phyloP scores from a whole-genome alignment of 2,888 invertebrate species.

The Merodon equestris region DNA sequence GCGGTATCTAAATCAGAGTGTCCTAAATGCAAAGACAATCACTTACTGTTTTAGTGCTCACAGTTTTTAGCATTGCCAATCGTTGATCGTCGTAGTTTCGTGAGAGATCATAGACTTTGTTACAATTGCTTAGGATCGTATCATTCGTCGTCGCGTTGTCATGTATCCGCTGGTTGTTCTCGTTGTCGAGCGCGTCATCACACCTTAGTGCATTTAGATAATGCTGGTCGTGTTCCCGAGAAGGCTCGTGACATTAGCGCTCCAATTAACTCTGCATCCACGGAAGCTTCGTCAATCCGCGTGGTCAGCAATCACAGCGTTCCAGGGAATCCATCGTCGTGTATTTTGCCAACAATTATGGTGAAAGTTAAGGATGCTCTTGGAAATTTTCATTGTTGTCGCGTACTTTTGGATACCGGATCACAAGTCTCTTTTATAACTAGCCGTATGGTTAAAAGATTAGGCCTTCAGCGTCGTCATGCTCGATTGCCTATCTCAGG shows the following conservation, averaged over 20 bases:
- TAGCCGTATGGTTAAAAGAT: constrained; percentile 7
- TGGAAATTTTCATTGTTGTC: constrained; percentile 11
- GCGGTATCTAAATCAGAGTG: background rate
- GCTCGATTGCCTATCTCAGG: background rate
- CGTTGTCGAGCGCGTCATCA: constrained; percentile 21
- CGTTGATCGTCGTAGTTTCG: background rate
- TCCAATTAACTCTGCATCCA: too few relatives aligned
- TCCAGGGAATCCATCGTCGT: background rate
- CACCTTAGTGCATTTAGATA: constrained; percentile 9
- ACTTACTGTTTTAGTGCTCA: background rate
- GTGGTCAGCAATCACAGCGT: too few relatives aligned
- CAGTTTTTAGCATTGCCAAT: background rate
- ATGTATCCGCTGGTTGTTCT: too few relatives aligned
- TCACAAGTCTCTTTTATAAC: constrained; percentile 26
- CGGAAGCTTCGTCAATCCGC: background rate
- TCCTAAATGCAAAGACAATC: background rate
- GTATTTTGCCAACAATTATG: constrained; percentile 10
- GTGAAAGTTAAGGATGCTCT: constrained; percentile 1
- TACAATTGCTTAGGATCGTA: background rate
- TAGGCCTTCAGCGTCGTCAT: constrained; percentile 6
- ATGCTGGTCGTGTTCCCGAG: background rate
- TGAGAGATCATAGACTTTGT: background rate
- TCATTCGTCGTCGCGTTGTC: constrained; percentile 6
- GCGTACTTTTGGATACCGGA: constrained; percentile 10
- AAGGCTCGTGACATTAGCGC: too few relatives aligned